Conservation (phyloP, 2,113 vertebrate genomes). For the Trichomycterus rosablanca region DNA sequence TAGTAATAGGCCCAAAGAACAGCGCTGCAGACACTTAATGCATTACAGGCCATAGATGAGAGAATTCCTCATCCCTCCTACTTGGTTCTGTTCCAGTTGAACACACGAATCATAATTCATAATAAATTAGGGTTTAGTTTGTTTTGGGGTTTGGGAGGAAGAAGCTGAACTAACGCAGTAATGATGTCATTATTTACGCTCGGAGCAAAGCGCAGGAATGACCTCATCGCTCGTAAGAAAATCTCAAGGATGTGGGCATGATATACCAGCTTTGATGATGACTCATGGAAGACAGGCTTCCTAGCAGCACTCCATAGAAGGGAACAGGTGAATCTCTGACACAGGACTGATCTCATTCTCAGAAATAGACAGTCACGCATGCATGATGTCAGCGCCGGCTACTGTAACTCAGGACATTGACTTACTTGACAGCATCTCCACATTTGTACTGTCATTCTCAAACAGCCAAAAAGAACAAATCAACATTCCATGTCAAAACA, state of each 20-base stretch:
- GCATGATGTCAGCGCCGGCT: conserved; percentile 30
- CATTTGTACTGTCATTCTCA: no score
- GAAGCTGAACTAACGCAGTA: background rate
- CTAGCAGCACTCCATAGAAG: conserved; percentile 19
- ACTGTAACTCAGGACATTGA: background rate
- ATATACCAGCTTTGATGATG: background rate
- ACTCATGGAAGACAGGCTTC: background rate
- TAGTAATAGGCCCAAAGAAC: no score
- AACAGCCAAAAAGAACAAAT: no score
- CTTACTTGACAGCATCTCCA: background rate
- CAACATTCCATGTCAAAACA: no score
- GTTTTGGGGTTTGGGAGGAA: no score
- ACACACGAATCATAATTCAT: no score
- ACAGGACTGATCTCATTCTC: conserved; percentile 33
- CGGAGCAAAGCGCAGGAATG: background rate
- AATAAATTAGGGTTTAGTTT: no score
- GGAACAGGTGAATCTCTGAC: conserved; percentile 4
- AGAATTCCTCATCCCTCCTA: no score
- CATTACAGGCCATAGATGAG: no score
- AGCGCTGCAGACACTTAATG: no score
- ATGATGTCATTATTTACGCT: background rate
- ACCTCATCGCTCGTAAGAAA: conserved; percentile 9
- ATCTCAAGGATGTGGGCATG: conserved; percentile 79
- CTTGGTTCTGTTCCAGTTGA: no score
- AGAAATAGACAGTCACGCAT: conserved; percentile 26